Evolutionary conservation across 2,113 vertebrate genomes (phyloP), one percentile per base, ranked within the genome.

Genomic region (Calypte anna): DNA sequence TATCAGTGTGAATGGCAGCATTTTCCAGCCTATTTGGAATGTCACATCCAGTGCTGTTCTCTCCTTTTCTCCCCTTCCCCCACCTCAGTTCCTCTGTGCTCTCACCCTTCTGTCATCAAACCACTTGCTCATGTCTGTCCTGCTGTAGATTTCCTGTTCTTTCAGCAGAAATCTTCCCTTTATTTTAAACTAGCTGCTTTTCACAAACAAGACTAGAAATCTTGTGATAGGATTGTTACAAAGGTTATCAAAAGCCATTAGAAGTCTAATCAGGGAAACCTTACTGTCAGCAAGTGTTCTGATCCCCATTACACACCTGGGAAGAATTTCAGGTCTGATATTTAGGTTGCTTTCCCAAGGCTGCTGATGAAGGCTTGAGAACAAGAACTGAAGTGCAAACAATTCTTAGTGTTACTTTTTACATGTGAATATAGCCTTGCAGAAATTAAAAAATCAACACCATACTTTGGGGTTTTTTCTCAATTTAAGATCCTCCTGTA

Each of bases 1-100:
- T 86, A 94, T 28, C 85, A 91, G 87, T 81, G 94, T 87, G 95
- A 95, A 91, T 82, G 72, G 86, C 91, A 94, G 95, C 93, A 81
- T 95, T 96, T 96, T 72, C 76, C 86, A 94, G 91, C 82, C 85
- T 92, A 57, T 78, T 93, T 78, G 80, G 84, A 96, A 91, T 91
- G 86, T 93, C 74, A 95, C 90, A 93, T 95, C 57, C 82, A 88
- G 86, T 69, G 55, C 93, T 88, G 79, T 90, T 94, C 91, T 91
- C 66, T 93, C 55, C 63, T 93, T 86, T 77, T 67, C 40, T 74
- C 57, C 88, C 69, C 82, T 82, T 86, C 88, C 94, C 82, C 82
- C 94, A 51, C 30, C 44, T 82, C 89, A 62, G 57, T 63, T 86
- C 72, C 48, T 92, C 81, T 67, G 33, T 67, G 61, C 61, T 78